Base-by-base conservation (phyloP, 2,113 vertebrate species). In the Telmatochromis sp. region DNA sequence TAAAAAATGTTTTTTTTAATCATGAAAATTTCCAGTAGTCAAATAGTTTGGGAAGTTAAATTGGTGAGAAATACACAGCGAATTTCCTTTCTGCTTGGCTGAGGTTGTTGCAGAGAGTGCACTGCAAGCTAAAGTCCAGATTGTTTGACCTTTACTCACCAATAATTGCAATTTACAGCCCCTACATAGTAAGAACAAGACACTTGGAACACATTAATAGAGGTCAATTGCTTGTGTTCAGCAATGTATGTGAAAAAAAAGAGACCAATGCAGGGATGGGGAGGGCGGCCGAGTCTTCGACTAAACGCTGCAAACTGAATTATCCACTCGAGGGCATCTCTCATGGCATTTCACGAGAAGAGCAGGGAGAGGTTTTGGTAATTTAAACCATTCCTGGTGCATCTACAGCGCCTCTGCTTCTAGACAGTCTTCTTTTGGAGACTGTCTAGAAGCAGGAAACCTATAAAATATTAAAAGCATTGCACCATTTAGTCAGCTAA, bases 131-230 rank as follows among this genome's bases (percentile, higher is more conserved):
- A 86, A 45, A 60, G 42, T 87, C 53, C 42, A 81, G 19, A 90
- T 83, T 75, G 11, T 53, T 81, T 90, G 82, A 93, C 90, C 90
- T 94, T 94, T 91, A 45, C 63, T 80, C 2, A 42, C 14, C 33
- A 53, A 83, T 86, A 85, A 85, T 88, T 89, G 80, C 71, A 83
- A 81, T 84, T 90, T 85, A 85, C 80, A 79, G 47, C 86, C 8
- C 31, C 19, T 45, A 33, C 60, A 81, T 60, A 47, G 85, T 26
- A 60, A 85, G 81, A 65, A 13, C 57, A 7, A 83, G 86, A 88
- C 83, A 85, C 23, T 58, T 28, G 63, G 19, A 79, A 73, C 35
- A 26, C 73, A 58, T 42, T 84, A 54, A 85, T 35, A 68, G 71
- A 88, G 60, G 75, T 86, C 78, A 68, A 50, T 58, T 82, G 53